These are phyloP conservation scores for Dorcus parallelipipedus DNA, from an alignment of 2,888 invertebrate genomes.

Conservation along the genomic window DNA sequence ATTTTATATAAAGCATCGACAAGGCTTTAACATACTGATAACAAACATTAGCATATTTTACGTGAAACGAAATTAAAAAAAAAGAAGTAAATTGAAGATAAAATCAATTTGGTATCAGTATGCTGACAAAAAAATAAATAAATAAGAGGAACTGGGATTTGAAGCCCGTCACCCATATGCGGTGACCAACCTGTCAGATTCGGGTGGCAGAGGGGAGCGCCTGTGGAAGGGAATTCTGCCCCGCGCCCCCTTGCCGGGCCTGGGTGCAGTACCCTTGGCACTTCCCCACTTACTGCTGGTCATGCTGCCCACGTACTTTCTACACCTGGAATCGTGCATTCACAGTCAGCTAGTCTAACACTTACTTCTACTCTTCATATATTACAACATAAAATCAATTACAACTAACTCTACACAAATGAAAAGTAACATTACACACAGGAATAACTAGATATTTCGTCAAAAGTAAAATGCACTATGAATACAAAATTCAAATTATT, in stretches of 20 bases:
- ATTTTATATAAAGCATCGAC: no score
- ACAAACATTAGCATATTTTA: no score
- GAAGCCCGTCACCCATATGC: conserved; percentile 44
- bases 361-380: no score
- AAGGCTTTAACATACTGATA: no score
- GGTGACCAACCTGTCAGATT: conserved; percentile 46
- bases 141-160: neutral
- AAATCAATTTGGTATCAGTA: no score
- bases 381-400: neutral
- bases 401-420: neutral
- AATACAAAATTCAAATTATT: no score
- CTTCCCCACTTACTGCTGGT: conserved; percentile 35
- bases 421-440: no score
- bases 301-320: conserved; percentile 43
- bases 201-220: conserved; percentile 53
- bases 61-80: no score
- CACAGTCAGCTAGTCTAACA: conserved; percentile 13
- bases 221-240: conserved; percentile 61
- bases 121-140: no score
- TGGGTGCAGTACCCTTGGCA: conserved; percentile 33
- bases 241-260: conserved; percentile 50
- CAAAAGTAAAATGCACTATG: no score
- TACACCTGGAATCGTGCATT: conserved; percentile 46
- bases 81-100: no score
- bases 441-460: no score